Conservation (phyloP, 2,888 invertebrate species). For the Drosophila tanythrix region DNA sequence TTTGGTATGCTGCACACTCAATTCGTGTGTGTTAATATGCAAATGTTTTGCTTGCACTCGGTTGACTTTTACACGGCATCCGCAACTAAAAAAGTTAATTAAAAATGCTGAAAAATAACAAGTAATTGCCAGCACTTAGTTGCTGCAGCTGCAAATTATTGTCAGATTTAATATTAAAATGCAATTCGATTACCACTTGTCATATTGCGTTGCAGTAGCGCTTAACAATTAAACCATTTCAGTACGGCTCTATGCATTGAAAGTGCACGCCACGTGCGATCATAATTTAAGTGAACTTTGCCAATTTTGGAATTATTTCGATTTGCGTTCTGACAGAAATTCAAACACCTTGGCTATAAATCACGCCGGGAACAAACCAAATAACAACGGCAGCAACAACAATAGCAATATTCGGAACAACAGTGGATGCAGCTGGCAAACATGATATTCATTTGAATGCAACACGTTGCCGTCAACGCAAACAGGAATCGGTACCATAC, state of each 20-base stretch:
- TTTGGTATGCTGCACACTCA: constrained; percentile 18
- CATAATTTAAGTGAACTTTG: background rate
- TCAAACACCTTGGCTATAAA: constrained; percentile 59
- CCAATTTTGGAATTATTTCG: constrained; percentile 9
- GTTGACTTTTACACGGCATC: background rate
- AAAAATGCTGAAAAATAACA: background rate
- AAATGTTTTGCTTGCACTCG: constrained; percentile 41
- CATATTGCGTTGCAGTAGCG: background rate
- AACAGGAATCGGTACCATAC: constrained; percentile 32
- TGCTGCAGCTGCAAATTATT: background rate
- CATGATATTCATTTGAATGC: constrained; percentile 77
- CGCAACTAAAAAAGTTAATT: background rate
- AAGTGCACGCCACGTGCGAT: background rate
- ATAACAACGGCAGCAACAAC: constrained; percentile 45
- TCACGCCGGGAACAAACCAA: constrained; percentile 47
- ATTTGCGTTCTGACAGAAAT: constrained; percentile 44
- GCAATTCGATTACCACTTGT: background rate
- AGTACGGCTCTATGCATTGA: background rate
- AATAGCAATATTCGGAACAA: constrained; percentile 17
- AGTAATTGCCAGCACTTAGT: background rate
- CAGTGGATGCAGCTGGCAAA: constrained; percentile 5
- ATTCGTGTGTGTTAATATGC: constrained; percentile 42
- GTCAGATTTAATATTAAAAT: constrained; percentile 6
- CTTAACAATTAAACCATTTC: background rate
- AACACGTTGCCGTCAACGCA: constrained; percentile 71